Percentiles rank a stretch among this genome's conserved stretches.
phyloP scores from a whole-genome alignment of 2,888 invertebrate genomes.

The Pyralis farinalis region DNA sequence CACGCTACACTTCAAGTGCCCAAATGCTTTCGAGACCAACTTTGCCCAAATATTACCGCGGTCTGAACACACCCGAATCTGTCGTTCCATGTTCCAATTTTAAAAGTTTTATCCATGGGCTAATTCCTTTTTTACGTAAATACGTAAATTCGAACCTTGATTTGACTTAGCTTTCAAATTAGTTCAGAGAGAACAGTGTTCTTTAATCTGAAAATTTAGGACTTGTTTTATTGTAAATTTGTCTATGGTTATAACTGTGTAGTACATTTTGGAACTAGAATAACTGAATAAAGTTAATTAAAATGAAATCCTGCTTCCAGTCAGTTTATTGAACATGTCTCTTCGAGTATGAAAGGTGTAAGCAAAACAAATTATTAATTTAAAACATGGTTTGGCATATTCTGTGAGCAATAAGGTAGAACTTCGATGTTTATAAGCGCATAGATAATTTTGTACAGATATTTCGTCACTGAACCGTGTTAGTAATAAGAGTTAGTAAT shows the following conservation, averaged over 20 bases:
- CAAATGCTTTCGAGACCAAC: conserved; percentile 59
- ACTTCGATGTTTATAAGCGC: conserved; percentile 4
- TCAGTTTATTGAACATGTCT: conserved; percentile 13
- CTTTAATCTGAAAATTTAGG: too few species aligned
- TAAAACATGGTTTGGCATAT: background rate
- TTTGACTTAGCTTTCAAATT: too few species aligned
- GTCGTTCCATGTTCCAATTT: conserved; percentile 9
- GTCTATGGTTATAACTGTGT: too few species aligned
- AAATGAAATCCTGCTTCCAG: conserved; percentile 12
- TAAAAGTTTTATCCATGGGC: conserved; percentile 3
- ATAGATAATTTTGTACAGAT: conserved; percentile 14
- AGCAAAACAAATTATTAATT: conserved; percentile 6
- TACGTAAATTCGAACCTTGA: too few species aligned
- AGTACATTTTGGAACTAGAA: conserved; percentile 16
- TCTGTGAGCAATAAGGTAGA: conserved; percentile 11
- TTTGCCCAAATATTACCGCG: conserved; percentile 62
- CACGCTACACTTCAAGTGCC: conserved; percentile 65
- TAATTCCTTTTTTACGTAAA: too few species aligned
- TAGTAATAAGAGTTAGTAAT: conserved; percentile 55
- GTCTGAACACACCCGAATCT: conserved; percentile 28
- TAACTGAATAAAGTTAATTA: conserved; percentile 10
- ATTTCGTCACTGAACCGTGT: conserved; percentile 53
- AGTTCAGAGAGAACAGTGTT: too few species aligned
- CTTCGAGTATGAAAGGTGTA: conserved; percentile 11
- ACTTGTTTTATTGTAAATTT: too few species aligned